Base-by-base conservation (phyloP, 2,113 vertebrate genomes). In the Clarias gariepinus region DNA sequence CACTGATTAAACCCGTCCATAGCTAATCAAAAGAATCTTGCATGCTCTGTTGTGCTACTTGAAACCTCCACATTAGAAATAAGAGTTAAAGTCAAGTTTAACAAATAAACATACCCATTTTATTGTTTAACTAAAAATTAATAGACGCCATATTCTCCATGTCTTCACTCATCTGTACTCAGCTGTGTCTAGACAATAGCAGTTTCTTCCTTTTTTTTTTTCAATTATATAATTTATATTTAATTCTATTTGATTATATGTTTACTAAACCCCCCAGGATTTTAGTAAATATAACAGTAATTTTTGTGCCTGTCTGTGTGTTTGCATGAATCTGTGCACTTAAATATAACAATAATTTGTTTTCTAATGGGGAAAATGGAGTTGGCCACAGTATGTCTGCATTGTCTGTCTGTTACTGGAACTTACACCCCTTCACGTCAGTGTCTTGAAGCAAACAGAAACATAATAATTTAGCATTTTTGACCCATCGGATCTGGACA, bases 381-480 rank as follows among this genome's bases (percentile, higher is more conserved):
- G 93, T 94, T 93, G 92, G 93, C 86, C 89, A 86, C 76, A 86
- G 91, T 93, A 92, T 92, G 93, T 94, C 92, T 94, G 93, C 92
- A 90, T 95, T 94, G 93, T 94, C 92, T 95, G 94, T 95, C 92
- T 94, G 93, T 94, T 94, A 93, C 90, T 92, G 92, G 93, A 93
- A 92, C 90, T 91, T 91, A 92, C 90, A 90, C 82, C 30, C 91
- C 90, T 92, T 91, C 91, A 86, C 91, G 86, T 73, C 86, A 84
- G 81, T 90, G 89, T 90, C 86, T 88, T 76, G 30, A 89, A 88
- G 68, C 76, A 88, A 89, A 89, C 69, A 80, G 57, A 84, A 90
- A 73, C 82, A 41, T 91, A 91, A 89, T 89, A 90, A 91, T 87
- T 89, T 82, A 82, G 89, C 90, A 91, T 91, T 91, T 90, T 91